These are phyloP conservation scores for Phoebastria nigripes DNA, from an alignment of 2,797 vertebrate species.

Conservation along the genomic window DNA sequence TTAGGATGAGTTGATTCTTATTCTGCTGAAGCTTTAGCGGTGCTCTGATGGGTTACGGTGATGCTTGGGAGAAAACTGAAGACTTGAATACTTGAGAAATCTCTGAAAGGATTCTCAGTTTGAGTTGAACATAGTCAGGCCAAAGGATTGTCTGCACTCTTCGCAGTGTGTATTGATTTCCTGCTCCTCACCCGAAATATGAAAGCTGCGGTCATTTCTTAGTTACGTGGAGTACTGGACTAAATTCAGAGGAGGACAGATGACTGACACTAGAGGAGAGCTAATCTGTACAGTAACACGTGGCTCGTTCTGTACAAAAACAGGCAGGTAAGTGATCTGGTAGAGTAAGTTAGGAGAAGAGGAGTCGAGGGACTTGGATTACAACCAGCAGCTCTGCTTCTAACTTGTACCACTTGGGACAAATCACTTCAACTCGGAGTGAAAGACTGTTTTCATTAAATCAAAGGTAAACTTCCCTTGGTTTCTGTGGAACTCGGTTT, in stretches of 20 bases:
- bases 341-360: background rate
- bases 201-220: background rate
- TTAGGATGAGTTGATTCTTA: background rate
- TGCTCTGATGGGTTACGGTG: background rate
- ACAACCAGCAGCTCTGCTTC: background rate
- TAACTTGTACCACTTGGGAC: background rate
- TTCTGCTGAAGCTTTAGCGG: background rate
- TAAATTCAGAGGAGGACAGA: background rate
- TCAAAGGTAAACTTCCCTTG: background rate
- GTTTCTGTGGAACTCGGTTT: background rate
- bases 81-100: background rate
- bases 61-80: background rate
- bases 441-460: constrained; percentile 26
- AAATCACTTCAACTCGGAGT: background rate
- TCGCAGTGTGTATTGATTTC: background rate
- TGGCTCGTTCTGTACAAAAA: background rate
- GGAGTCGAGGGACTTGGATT: background rate
- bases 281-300: background rate
- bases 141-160: background rate
- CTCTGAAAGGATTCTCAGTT: background rate
- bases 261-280: background rate
- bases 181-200: background rate
- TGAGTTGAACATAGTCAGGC: background rate
- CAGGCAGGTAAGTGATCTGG: background rate
- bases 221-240: background rate